Conservation (phyloP, 2,113 vertebrate species). For the Propithecus coquereli region DNA sequence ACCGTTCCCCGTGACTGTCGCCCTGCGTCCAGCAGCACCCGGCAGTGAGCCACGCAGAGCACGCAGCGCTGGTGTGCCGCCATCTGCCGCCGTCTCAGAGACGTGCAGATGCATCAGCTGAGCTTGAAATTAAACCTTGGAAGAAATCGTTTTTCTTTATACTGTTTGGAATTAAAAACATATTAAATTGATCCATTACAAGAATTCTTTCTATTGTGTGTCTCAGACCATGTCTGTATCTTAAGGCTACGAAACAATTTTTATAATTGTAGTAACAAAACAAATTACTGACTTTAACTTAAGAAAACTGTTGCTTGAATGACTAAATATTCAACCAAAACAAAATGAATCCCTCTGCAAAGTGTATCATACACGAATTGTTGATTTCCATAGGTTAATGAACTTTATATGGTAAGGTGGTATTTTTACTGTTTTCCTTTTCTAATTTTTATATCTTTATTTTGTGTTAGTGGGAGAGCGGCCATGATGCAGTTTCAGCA, state of each 20-base stretch:
- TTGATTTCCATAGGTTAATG: constrained; percentile 57
- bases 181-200: constrained; percentile 80
- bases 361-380: constrained; percentile 42
- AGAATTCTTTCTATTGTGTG: constrained; percentile 75
- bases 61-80: neutral
- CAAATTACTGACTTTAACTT: constrained; percentile 83
- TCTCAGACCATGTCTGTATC: constrained; percentile 77
- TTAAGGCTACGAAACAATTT: constrained; percentile 83
- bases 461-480: neutral
- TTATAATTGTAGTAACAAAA: constrained; percentile 82
- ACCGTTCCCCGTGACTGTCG: constrained; percentile 36
- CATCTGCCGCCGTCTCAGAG: constrained; percentile 39
- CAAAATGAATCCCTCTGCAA: constrained; percentile 74
- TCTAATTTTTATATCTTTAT: constrained; percentile 33
- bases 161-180: constrained; percentile 82
- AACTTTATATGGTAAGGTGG: neutral
- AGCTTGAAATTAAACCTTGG: constrained; percentile 71
- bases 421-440: neutral
- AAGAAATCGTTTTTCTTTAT: constrained; percentile 81
- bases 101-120: constrained; percentile 48
- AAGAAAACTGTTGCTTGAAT: constrained; percentile 79
- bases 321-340: constrained; percentile 76
- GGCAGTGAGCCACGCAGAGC: constrained; percentile 18
- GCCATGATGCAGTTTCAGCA: neutral
- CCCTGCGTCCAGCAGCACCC: neutral